Base-by-base conservation (phyloP, 2,888 invertebrate species). In the Drosophila emarginata region DNA sequence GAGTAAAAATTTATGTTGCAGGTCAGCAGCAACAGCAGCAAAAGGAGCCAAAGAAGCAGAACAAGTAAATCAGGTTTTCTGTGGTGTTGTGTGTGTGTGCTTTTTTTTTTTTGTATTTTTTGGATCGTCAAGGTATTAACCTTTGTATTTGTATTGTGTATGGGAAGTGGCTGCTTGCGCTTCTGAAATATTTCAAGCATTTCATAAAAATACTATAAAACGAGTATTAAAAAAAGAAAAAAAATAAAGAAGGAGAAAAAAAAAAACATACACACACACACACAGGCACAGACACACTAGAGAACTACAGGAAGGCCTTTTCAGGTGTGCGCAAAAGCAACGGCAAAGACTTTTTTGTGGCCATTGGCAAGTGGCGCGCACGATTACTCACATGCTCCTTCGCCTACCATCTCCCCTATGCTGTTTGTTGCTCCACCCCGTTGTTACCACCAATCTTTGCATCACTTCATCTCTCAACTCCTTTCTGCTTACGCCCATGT, bases 31-130 rank as follows among this genome's bases (percentile, higher is more conserved):
- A 39, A 61, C 61, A 62, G 56, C 68, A 36, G 61, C 64, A 71
- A 64, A 71, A 69, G 73, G 37, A 75, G 40, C 57, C 37, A 50
- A 56, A 61, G 69, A 70, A 63, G 45, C 58, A 50, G 75, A 84
- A 84, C 84, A 76, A 85, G 84, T 84, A 83, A 78, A 84, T 80
- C 84, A 78, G 84, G 84, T 84, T 84, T 75, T 50, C 50, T 50
- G 18, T 50, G 12, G 12, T 77, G 14, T 54, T 28, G 26, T 75
- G 67, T 45, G 45, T 45, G 23, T 52, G 52, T 26, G n/a, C n/a
- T 11, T 52, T 28, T 14, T 23, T 28, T 9, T 28, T 53, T 54
- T 18, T 15, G 2, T 11, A 32, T 32, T 15, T 53, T 53, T 71
- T 68, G 72, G 79, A 77, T 76, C 71, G 66, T 84, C 78, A 80